These are phyloP conservation scores for Oxyruncus cristatus DNA, from an alignment of 2,113 vertebrate species.

Conservation along the genomic window DNA sequence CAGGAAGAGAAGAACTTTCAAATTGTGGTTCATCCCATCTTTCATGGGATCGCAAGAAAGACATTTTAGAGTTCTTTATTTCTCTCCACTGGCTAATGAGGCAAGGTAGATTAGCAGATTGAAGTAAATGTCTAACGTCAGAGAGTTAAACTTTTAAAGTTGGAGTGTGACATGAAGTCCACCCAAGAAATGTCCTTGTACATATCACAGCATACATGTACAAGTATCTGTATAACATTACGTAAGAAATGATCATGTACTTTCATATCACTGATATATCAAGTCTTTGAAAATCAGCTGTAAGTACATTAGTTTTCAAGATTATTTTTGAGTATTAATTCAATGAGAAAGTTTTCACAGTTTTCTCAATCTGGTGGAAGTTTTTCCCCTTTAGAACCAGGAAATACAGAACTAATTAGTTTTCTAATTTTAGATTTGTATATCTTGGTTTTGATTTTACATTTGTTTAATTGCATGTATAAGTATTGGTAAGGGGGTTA, in stretches of 20 bases:
- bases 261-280: not conserved
- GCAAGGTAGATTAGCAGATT: not conserved
- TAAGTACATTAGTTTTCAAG: not conserved
- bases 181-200: not conserved
- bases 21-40: not conserved
- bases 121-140: not conserved
- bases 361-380: not conserved
- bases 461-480: not conserved
- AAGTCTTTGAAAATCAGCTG: not conserved
- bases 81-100: not conserved
- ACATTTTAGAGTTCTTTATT: not conserved
- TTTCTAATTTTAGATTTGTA: constrained; percentile 32
- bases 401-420: not conserved
- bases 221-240: not conserved
- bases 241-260: not conserved
- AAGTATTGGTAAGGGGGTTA: not conserved
- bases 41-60: not conserved
- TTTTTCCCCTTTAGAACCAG: not conserved
- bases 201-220: not conserved
- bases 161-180: not conserved
- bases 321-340: not conserved
- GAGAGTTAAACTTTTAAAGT: not conserved
- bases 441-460: not conserved
- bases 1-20: not conserved
- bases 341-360: not conserved